phyloP scores from a whole-genome alignment of 2,113 vertebrate genomes.

The Anarrhichthys ocellatus region DNA sequence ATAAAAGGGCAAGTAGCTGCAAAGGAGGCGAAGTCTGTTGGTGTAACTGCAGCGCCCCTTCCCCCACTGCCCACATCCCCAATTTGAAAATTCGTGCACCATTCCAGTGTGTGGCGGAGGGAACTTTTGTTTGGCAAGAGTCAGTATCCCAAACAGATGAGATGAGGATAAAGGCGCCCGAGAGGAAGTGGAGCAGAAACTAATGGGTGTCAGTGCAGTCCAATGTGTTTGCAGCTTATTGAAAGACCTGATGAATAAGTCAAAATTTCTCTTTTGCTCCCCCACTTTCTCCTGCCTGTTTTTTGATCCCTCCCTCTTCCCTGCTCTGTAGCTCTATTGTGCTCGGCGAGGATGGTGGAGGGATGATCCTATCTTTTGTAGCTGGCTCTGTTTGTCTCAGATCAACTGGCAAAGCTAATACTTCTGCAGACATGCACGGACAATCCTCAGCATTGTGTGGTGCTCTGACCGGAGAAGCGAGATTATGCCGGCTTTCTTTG shows the following conservation, averaged over 20 bases:
- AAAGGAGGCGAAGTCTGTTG: neutral
- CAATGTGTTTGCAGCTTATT: conserved; percentile 71
- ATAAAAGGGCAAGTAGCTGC: conserved; percentile 3
- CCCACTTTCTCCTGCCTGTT: neutral
- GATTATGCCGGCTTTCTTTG: neutral
- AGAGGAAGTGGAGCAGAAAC: conserved; percentile 83
- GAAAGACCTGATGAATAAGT: conserved; percentile 70
- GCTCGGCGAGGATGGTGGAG: conserved; percentile 21
- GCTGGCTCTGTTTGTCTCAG: conserved; percentile 38
- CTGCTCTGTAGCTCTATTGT: conserved; percentile 62
- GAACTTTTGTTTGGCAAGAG: conserved; percentile 60
- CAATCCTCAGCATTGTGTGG: conserved; percentile 38
- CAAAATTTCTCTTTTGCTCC: conserved; percentile 42
- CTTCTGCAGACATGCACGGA: conserved; percentile 47
- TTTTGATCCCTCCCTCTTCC: conserved; percentile 23
- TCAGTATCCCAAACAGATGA: conserved; percentile 63
- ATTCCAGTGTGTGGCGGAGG: conserved; percentile 31
- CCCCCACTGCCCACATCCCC: neutral
- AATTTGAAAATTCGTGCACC: conserved; percentile 42
- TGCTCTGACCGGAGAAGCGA: conserved; percentile 27
- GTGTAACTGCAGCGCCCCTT: neutral
- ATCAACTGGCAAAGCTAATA: conserved; percentile 57
- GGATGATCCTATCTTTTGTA: conserved; percentile 45
- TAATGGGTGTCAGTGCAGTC: conserved; percentile 66
- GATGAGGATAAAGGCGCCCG: conserved; percentile 68